Conservation (phyloP, 2,113 vertebrate genomes). For the Ahaetulla prasina region DNA sequence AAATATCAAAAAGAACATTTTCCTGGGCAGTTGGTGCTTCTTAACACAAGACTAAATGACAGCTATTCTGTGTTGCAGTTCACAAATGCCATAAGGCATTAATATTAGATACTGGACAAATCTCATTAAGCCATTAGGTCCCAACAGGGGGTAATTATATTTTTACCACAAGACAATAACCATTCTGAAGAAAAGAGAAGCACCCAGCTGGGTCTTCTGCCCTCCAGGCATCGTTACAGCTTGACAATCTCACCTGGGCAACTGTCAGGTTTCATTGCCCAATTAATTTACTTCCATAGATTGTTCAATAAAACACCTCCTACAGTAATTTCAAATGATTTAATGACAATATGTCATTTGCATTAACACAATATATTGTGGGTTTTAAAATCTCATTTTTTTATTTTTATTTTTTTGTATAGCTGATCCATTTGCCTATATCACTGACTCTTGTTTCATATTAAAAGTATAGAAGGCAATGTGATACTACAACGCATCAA, state of each 20-base stretch:
- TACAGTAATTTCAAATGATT: conserved; percentile 44
- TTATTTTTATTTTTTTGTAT: background rate
- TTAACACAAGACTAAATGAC: conserved; percentile 26
- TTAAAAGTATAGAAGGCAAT: background rate
- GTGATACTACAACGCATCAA: background rate
- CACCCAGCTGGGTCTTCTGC: conserved; percentile 48
- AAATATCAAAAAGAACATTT: conserved; percentile 17
- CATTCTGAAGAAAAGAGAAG: conserved; percentile 39
- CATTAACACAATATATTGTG: conserved; percentile 28
- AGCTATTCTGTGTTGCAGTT: conserved; percentile 22
- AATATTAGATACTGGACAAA: conserved; percentile 39
- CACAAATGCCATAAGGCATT: conserved; percentile 21
- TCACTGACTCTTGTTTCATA: background rate
- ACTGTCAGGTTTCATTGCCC: conserved; percentile 55
- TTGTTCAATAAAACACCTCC: conserved; percentile 56
- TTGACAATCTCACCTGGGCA: conserved; percentile 58
- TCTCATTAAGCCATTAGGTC: conserved; percentile 47
- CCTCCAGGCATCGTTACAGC: conserved; percentile 44
- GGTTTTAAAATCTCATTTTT: background rate
- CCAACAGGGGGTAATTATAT: conserved; percentile 58
- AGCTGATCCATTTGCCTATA: background rate
- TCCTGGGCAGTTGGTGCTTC: conserved; percentile 7
- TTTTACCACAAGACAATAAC: conserved; percentile 54
- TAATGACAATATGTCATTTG: conserved; percentile 49
- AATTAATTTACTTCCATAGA: conserved; percentile 59